phyloP scores from a whole-genome alignment of 2,113 vertebrate species.

The Oncorhynchus mykiss region DNA sequence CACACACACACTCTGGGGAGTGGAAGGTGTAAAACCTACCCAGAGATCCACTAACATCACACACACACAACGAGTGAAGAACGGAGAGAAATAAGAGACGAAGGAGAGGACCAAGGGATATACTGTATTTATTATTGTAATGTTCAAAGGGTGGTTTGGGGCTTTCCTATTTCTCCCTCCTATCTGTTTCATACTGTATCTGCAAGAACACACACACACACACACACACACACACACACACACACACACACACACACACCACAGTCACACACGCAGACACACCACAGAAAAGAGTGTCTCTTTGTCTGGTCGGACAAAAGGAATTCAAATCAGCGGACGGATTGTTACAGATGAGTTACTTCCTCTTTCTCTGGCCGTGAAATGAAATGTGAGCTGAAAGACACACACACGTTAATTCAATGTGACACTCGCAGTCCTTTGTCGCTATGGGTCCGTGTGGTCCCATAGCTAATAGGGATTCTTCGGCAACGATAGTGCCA shows the following conservation, averaged over 20 bases:
- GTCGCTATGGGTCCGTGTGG: conserved; percentile 8
- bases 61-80: conserved; percentile 33
- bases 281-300: conserved; percentile 11
- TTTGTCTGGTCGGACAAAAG: conserved; percentile 67
- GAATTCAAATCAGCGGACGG: conserved; percentile 38
- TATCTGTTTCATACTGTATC: too few species aligned
- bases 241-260: conserved; percentile 53
- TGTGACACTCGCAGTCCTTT: not conserved
- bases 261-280: conserved; percentile 13
- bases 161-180: too few species aligned
- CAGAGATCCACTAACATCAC: not conserved
- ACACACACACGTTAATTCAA: conserved; percentile 4
- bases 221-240: conserved; percentile 54
- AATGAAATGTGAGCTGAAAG: conserved; percentile 47
- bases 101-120: too few species aligned
- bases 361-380: conserved; percentile 52
- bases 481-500: not conserved
- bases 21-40: too few species aligned
- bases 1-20: too few species aligned
- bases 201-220: conserved; percentile 42
- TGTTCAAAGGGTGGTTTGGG: too few species aligned
- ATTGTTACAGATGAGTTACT: conserved; percentile 50
- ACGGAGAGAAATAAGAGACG: too few species aligned
- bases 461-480: conserved; percentile 18
- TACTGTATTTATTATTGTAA: too few species aligned